Evolutionary conservation across 2,888 invertebrate species (phyloP).

Genomic region (Achlya flavicornis): DNA sequence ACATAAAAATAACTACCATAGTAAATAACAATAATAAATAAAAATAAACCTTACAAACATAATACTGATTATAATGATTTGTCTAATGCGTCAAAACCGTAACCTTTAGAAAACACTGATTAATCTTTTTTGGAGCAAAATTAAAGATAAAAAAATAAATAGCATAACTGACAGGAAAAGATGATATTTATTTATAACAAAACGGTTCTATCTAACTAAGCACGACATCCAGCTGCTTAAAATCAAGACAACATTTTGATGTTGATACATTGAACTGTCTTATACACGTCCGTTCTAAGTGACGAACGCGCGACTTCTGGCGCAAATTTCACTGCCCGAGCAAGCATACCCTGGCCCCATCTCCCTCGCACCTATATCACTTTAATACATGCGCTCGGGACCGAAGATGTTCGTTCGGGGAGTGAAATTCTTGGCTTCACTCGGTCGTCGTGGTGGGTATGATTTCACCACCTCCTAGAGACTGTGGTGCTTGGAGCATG

Average conservation of each 20-base stretch:
- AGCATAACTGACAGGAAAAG: neutral
- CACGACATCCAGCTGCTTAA: neutral
- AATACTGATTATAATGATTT: neutral
- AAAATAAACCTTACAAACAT: neutral
- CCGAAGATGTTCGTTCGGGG: slow-evolving; percentile 54
- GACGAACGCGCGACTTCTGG: slow-evolving; percentile 34
- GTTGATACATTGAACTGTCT: slow-evolving; percentile 16
- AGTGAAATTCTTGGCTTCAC: slow-evolving; percentile 58
- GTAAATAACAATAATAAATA: neutral
- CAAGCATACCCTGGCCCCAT: slow-evolving; percentile 43
- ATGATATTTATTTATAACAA: neutral
- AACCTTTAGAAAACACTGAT: neutral
- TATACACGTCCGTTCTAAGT: slow-evolving; percentile 40
- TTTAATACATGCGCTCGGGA: slow-evolving; percentile 43
- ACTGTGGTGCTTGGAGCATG: slow-evolving; percentile 42
- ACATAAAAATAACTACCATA: neutral
- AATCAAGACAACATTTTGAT: neutral
- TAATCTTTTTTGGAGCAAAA: neutral
- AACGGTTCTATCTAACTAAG: slow-evolving; percentile 3
- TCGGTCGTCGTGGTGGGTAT: slow-evolving; percentile 53
- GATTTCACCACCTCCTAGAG: slow-evolving; percentile 66
- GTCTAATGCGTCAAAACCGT: neutral
- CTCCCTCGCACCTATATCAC: slow-evolving; percentile 43
- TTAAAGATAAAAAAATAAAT: neutral
- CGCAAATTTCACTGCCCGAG: slow-evolving; percentile 49